These are phyloP conservation scores for Drosophila falleni DNA, from an alignment of 2,888 invertebrate species.

Conservation along the genomic window DNA sequence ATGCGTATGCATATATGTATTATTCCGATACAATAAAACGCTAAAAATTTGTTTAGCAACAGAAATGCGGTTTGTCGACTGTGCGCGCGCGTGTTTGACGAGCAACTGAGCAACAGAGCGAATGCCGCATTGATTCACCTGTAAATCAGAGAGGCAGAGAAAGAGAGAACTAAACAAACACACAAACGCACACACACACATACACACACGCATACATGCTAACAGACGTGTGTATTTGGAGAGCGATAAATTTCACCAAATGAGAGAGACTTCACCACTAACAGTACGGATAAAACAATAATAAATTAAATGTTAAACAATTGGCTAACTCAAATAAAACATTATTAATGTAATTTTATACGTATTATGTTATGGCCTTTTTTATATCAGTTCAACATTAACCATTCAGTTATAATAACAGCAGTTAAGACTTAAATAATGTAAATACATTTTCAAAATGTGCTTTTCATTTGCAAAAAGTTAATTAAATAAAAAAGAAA, in stretches of 20 bases:
- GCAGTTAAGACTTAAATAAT: background rate
- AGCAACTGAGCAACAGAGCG: conserved; percentile 69
- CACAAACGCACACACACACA: conserved; percentile 17
- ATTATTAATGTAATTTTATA: background rate
- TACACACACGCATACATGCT: conserved; percentile 1
- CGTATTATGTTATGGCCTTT: background rate
- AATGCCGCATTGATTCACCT: conserved; percentile 35
- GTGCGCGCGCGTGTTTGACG: conserved; percentile 45
- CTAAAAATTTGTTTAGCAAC: conserved; percentile 35
- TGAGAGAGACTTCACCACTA: conserved; percentile 40
- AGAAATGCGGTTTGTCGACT: conserved; percentile 33
- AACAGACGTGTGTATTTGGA: conserved; percentile 11
- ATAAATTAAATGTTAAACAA: background rate
- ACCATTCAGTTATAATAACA: background rate
- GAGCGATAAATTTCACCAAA: conserved; percentile 27
- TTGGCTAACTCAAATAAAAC: background rate
- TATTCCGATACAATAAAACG: conserved; percentile 39
- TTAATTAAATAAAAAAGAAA: conserved; percentile 54
- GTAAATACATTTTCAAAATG: background rate
- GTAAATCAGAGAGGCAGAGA: conserved; percentile 1
- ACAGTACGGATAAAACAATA: conserved; percentile 14
- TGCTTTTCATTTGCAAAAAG: background rate
- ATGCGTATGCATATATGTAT: conserved; percentile 17
- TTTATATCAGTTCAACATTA: background rate
- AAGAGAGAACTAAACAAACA: conserved; percentile 32